Evolutionary conservation across 2,113 vertebrate species (phyloP).

Genomic region (Campylomormyrus numenius): DNA sequence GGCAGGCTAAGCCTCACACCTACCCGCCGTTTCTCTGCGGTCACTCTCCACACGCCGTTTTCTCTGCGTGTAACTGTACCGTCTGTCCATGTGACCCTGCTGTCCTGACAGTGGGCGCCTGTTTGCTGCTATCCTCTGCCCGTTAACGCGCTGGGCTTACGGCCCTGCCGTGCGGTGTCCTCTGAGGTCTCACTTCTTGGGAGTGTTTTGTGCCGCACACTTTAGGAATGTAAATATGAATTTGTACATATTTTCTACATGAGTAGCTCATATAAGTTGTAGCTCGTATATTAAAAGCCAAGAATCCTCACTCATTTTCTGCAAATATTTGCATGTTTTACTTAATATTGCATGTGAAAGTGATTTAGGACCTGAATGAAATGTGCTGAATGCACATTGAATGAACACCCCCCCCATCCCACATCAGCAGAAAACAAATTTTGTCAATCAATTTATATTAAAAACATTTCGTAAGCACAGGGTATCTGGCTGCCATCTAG

Average conservation of each 20-base stretch:
- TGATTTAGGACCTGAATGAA: not conserved
- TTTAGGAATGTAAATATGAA: not conserved
- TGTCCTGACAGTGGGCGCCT: not conserved
- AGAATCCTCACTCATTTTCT: not conserved
- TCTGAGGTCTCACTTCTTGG: not conserved
- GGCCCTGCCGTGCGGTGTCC: not conserved
- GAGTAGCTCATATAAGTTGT: not conserved
- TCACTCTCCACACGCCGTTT: not conserved
- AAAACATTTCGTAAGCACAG: too few species aligned
- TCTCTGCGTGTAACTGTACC: not conserved
- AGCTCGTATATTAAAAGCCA: not conserved
- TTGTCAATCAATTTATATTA: too few species aligned
- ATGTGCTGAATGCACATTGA: not conserved
- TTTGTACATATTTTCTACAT: not conserved
- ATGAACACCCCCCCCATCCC: too few species aligned
- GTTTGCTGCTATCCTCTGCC: not conserved
- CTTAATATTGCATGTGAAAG: not conserved
- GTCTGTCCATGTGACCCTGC: not conserved
- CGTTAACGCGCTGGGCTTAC: not conserved
- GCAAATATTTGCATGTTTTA: not conserved
- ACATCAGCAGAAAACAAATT: too few species aligned
- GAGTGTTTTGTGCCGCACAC: not conserved
- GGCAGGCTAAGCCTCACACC: conserved; percentile 31
- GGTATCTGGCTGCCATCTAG: too few species aligned
- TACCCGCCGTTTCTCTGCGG: conserved; percentile 13